Base-by-base conservation (phyloP, 1,140 invertebrate genomes). In the Phymastichus coffea region DNA sequence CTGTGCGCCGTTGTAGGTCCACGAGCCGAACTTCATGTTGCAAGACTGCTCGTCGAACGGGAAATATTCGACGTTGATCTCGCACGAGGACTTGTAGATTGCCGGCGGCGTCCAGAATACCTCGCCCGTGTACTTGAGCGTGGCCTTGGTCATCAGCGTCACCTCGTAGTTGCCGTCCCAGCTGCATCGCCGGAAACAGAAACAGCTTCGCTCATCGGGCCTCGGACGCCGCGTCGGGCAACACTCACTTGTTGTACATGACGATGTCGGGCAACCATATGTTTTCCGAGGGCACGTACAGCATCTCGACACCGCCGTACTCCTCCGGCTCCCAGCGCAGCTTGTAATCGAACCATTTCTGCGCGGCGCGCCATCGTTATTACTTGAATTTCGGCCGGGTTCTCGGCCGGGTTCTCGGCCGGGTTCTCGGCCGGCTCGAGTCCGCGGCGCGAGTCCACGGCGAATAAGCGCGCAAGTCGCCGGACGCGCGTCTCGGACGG, bases 161-260 rank as follows among this genome's bases (percentile, higher is more conserved):
- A 97, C 95, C 80, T 98, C 95, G 77, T 97, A 98, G 76, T 98
- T 98, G 15, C 96, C 95, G 80, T 98, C 96, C 70, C 91, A 91
- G 75, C 91, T 93, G 64, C n/a, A n/a, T n/a, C n/a, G n/a, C n/a
- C n/a, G n/a, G 44, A 33, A 33, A 12, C 28, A 33, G 28, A 12
- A 7, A 33, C 28, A 33, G 12, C 28, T n/a, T 71, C 68, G 60
- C 67, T 2, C 41, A 57, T 64, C 63, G 0, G 14, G 25, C n/a
- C 6, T 25, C 15, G 17, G 35, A 22, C 28, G 28, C 28, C 12
- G 28, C 28, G 28, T 33, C 28, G 6, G 28, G 12, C 12, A 12
- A 33, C 19, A 79, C 81, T 81, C 85, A 94, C 83, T 94, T 94
- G 68, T 94, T 94, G 65, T 93, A 94, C 2, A 94, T 81, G 10